A percentile compares a stretch with the other conserved stretches of the same genome.
Evolutionary conservation across 1,140 invertebrate species (phyloP).

Genomic region (Lucilia cuprina): DNA sequence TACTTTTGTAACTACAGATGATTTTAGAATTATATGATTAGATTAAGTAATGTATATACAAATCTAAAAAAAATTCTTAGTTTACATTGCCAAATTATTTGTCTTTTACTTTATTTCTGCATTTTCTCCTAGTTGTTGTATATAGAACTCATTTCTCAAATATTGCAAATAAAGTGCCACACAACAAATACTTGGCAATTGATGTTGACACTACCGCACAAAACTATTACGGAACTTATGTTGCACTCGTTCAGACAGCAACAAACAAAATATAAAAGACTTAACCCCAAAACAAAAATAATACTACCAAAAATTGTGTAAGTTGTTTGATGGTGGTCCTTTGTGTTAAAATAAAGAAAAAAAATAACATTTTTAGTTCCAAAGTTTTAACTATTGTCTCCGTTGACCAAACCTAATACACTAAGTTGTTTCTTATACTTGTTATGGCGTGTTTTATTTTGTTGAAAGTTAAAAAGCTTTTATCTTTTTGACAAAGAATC

Average conservation of each 20-base stretch:
- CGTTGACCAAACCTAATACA: background rate
- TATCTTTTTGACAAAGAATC: background rate
- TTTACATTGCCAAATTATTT: background rate
- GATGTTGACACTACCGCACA: background rate
- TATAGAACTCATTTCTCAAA: background rate
- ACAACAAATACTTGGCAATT: slow-evolving; percentile 2
- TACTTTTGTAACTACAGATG: too few relatives aligned
- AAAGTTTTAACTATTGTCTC: background rate
- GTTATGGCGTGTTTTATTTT: background rate
- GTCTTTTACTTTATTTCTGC: background rate
- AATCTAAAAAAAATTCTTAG: too few relatives aligned
- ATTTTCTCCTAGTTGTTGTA: background rate
- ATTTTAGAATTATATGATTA: background rate
- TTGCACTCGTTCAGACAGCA: background rate
- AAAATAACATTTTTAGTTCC: background rate
- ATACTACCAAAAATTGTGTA: background rate
- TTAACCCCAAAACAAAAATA: background rate
- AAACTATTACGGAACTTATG: background rate
- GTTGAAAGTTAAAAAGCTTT: background rate
- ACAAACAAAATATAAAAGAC: background rate
- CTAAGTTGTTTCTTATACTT: background rate
- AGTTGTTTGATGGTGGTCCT: background rate
- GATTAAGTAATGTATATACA: background rate
- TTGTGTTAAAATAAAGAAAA: background rate
- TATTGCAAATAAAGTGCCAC: background rate